Conservation (phyloP, 2,113 vertebrate species). For the Atrichornis clamosus region DNA sequence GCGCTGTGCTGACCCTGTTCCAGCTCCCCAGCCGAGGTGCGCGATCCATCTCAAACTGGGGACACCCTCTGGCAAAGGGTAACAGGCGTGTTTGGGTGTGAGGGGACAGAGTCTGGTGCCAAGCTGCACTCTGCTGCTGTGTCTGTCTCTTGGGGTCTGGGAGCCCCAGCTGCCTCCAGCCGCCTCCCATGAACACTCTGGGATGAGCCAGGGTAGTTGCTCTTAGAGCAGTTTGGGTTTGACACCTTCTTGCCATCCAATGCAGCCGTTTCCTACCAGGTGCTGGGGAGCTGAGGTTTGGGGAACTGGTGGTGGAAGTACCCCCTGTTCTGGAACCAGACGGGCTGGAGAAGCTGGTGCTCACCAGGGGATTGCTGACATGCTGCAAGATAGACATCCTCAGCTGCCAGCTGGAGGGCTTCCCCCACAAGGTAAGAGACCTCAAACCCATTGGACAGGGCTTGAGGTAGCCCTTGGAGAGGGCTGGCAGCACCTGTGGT, state of each 20-base stretch:
- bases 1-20: constrained; percentile 71
- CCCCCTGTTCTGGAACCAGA: constrained; percentile 35
- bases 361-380: constrained; percentile 80
- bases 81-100: accelerated
- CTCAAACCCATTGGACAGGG: accelerated
- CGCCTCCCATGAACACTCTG: accelerated
- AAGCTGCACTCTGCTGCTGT: not conserved
- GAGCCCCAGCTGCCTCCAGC: not conserved
- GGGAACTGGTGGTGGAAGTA: constrained; percentile 65
- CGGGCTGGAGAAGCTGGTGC: constrained; percentile 69
- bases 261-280: constrained; percentile 49
- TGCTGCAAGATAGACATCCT: constrained; percentile 78
- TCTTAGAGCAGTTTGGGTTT: not conserved
- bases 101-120: not conserved
- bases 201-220: not conserved
- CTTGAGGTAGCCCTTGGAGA: not conserved
- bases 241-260: not conserved
- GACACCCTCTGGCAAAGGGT: not conserved
- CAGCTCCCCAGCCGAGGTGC: constrained; percentile 62
- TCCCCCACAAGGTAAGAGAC: constrained; percentile 8
- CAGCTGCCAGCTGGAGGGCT: constrained; percentile 15
- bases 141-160: accelerated
- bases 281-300: constrained; percentile 64
- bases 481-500: accelerated
- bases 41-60: not conserved